Conservation (phyloP, 2,888 invertebrate genomes). For the Hypercompe scribonia region DNA sequence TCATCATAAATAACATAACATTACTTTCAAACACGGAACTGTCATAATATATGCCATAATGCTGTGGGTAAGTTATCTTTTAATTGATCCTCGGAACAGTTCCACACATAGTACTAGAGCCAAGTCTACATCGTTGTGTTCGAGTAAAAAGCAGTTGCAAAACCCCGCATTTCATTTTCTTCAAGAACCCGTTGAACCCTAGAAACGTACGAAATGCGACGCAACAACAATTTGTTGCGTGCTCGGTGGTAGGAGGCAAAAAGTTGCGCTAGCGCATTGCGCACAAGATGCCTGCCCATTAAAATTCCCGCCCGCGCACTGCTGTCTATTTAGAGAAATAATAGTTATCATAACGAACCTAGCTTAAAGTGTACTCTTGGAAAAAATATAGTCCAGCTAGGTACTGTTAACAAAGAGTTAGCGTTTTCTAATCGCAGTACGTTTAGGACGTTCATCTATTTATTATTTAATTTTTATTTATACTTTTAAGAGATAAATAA, state of each 20-base stretch:
- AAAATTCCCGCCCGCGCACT: slow-evolving; percentile 80
- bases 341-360: slow-evolving; percentile 70
- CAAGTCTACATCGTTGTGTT: slow-evolving; percentile 7
- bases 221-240: slow-evolving; percentile 62
- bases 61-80: slow-evolving; percentile 16
- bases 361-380: slow-evolving; percentile 19
- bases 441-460: not conserved
- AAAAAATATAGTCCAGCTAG: slow-evolving; percentile 23
- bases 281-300: slow-evolving; percentile 72
- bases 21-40: slow-evolving; percentile 3
- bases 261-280: slow-evolving; percentile 63
- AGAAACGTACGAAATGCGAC: slow-evolving; percentile 65
- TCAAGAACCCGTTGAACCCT: slow-evolving; percentile 53
- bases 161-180: slow-evolving; percentile 51
- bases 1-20: not conserved
- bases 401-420: not conserved
- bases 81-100: slow-evolving; percentile 26
- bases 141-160: slow-evolving; percentile 20
- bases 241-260: slow-evolving; percentile 60
- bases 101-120: slow-evolving; percentile 5
- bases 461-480: not conserved
- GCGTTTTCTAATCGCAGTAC: not conserved
- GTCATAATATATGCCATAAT: slow-evolving; percentile 10
- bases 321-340: slow-evolving; percentile 79
- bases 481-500: not conserved